Evolutionary conservation across 2,888 invertebrate genomes (phyloP).

Genomic region (Esperia sulphurella): DNA sequence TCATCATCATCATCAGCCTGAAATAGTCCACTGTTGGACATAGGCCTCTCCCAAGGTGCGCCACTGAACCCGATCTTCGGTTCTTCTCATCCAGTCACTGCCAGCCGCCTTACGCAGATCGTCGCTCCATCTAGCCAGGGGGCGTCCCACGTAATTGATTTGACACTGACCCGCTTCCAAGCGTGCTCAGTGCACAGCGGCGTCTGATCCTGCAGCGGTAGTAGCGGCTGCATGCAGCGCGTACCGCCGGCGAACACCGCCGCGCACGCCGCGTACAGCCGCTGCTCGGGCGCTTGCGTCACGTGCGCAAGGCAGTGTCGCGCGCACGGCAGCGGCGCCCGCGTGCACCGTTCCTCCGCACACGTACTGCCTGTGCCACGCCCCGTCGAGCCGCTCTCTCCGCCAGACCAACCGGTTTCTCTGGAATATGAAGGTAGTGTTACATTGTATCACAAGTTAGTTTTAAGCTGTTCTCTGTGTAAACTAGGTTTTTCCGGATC

Average conservation of each 20-base stretch:
- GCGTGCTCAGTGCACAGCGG: slow-evolving; percentile 93
- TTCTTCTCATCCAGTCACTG: no score
- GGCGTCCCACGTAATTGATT: neutral
- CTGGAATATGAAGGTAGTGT: slow-evolving; percentile 20
- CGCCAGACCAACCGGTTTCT: slow-evolving; percentile 57
- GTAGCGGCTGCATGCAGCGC: slow-evolving; percentile 65
- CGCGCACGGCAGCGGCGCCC: slow-evolving; percentile 84
- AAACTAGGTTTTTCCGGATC: no score
- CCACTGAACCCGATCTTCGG: no score
- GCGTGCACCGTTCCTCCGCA: slow-evolving; percentile 43
- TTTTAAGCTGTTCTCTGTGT: no score
- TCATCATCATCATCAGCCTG: no score
- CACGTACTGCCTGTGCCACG: slow-evolving; percentile 28
- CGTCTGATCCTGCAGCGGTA: slow-evolving; percentile 78
- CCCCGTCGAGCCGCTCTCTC: slow-evolving; percentile 38
- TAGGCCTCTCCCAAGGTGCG: no score
- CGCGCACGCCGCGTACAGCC: slow-evolving; percentile 77
- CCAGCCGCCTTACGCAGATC: no score
- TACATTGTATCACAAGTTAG: no score
- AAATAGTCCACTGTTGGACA: no score
- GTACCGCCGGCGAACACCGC: slow-evolving; percentile 73
- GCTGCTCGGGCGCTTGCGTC: slow-evolving; percentile 90
- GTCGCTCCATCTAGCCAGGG: no score
- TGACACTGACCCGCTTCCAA: slow-evolving; percentile 82
- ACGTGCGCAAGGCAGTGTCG: slow-evolving; percentile 92